A percentile compares a stretch with the other conserved stretches of the same genome.
Conservation (phyloP, 2,797 vertebrate genomes). For the Todus mexicanus region DNA sequence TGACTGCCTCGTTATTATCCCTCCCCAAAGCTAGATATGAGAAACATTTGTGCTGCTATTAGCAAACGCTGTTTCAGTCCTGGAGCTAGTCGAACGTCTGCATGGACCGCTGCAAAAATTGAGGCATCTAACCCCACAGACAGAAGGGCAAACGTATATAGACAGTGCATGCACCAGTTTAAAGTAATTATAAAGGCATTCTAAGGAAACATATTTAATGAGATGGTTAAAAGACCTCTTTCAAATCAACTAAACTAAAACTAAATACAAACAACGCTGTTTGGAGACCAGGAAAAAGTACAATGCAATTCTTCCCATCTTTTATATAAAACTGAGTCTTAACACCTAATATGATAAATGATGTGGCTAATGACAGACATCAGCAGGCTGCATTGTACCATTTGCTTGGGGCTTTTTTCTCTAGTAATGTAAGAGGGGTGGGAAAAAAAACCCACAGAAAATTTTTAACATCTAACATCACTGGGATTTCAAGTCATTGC, state of each 20-base stretch:
- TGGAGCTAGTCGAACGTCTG: neutral
- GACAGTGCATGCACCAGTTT: neutral
- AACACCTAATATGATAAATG: neutral
- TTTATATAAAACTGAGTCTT: neutral
- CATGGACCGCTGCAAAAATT: neutral
- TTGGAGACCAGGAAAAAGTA: neutral
- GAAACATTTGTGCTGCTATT: neutral
- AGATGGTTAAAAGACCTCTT: neutral
- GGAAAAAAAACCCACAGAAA: neutral
- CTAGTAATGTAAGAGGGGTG: neutral
- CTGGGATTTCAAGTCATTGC: neutral
- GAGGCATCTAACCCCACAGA: neutral
- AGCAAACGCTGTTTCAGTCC: neutral
- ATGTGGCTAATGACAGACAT: too few relatives aligned
- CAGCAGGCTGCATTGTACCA: neutral
- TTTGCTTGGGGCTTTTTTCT: neutral
- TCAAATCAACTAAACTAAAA: neutral
- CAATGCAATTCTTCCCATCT: accelerated
- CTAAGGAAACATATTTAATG: neutral
- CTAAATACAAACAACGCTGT: neutral
- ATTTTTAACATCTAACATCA: neutral
- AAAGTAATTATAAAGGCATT: neutral
- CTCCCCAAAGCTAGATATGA: neutral
- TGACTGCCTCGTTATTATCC: neutral
- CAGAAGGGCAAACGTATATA: accelerated